Evolutionary conservation across 2,888 invertebrate genomes (phyloP).

Genomic region (Erpobdella octoculata): DNA sequence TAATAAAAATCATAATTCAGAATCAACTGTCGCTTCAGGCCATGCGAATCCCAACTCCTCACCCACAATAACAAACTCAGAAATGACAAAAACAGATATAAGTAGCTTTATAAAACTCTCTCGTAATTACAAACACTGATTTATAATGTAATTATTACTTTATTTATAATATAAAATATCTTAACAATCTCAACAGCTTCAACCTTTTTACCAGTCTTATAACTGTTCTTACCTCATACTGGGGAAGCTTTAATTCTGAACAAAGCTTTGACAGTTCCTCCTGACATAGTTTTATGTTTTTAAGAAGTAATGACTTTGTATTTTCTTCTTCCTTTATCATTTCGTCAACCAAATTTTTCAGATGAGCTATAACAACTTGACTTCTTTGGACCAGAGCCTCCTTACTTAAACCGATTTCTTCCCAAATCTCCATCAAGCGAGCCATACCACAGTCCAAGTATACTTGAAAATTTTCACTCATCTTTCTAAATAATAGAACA

Average conservation of each 20-base stretch:
- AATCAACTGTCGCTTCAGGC: no score
- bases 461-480: constrained; percentile 5
- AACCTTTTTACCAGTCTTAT: no score
- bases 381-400: neutral
- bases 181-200: no score
- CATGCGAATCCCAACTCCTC: no score
- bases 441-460: constrained; percentile 4
- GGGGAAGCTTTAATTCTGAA: constrained; percentile 10
- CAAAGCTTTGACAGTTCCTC: constrained; percentile 8
- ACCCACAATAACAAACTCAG: no score
- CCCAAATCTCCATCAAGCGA: constrained; percentile 16
- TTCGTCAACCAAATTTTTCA: constrained; percentile 21
- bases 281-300: constrained; percentile 3
- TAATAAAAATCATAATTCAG: no score
- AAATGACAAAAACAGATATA: no score
- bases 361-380: neutral
- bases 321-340: constrained; percentile 21
- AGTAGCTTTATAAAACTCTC: no score
- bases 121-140: no score
- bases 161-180: no score
- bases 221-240: neutral
- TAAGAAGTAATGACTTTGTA: neutral
- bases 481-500: neutral
- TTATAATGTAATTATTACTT: no score
- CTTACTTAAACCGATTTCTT: constrained; percentile 6